Base-by-base conservation (phyloP, 2,113 vertebrate species). In the Barbus barbus region DNA sequence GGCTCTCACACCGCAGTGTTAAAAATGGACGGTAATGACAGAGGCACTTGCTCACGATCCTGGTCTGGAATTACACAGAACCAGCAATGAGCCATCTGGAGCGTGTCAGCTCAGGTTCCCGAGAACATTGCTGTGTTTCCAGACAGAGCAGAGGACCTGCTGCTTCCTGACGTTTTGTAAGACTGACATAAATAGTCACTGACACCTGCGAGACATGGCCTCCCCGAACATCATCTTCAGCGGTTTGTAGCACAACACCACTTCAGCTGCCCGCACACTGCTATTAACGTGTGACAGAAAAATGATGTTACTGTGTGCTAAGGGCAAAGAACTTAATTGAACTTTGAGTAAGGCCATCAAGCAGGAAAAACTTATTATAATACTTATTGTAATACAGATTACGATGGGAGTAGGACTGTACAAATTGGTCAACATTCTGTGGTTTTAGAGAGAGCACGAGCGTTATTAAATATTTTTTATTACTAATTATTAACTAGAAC, bases 31-130 rank as follows among this genome's bases (percentile, higher is more conserved):
- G 0, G n/a, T 81, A 81, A 81, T 83, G 60, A 83, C 78, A 56
- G 76, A 63, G 76, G 24, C 4, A 1, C 58, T 58, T 20, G 61
- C 36, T 44, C 48, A n/a, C 58, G 69, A 61, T 31, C 36, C 67
- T 76, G 60, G 83, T 80, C 77, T 82, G 51, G 36, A 78, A 24
- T 63, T 38, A 16, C 12, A 26, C n/a, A 24, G 77, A 83, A 81
- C 48, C 72, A 79, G 87, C 36, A 83, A 77, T 77, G 67, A 81
- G 81, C 56, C 67, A 85, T 80, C 53, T 82, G 74, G 74, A 38
- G n/a, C 3, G 36, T 11, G 56, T 82, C 83, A 74, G 63, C 74
- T 41, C 31, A 53, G 14, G 80, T 82, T 81, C 12, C 46, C 0
- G 46, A 56, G 46, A 38, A 82, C 80, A 82, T 33, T 1, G 44